Conservation (phyloP, 2,113 vertebrate species). For the Tringa solitaria region DNA sequence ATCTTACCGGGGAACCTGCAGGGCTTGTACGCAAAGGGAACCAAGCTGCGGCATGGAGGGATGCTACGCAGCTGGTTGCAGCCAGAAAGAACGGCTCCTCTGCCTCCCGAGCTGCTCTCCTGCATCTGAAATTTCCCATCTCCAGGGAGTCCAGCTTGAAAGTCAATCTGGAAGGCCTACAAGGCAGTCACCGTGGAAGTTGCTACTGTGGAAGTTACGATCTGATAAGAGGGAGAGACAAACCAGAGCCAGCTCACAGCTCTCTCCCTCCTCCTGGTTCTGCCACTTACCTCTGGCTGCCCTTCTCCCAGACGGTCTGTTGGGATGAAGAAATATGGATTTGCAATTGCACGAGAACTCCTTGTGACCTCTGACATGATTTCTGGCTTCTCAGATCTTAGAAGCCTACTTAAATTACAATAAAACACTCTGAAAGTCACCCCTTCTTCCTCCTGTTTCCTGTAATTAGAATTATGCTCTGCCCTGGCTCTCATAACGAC, state of each 20-base stretch:
- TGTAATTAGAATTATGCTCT: conserved; percentile 7
- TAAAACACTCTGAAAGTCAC: not conserved
- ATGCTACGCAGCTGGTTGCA: not conserved
- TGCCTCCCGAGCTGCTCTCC: not conserved
- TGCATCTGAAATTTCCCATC: not conserved
- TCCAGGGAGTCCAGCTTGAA: not conserved
- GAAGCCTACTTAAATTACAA: conserved; percentile 33
- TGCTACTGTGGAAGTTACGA: not conserved
- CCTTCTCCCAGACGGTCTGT: not conserved
- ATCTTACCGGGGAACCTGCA: rapidly evolving
- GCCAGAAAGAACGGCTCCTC: not conserved
- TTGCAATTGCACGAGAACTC: not conserved
- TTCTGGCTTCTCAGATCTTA: not conserved
- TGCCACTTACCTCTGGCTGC: conserved; percentile 7
- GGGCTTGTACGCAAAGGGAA: not conserved
- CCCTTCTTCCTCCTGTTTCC: conserved; percentile 5
- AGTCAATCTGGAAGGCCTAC: not conserved
- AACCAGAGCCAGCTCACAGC: not conserved
- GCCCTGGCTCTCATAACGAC: not conserved
- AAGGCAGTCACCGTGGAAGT: conserved; percentile 12
- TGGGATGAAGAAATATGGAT: not conserved
- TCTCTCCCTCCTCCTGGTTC: conserved; percentile 12
- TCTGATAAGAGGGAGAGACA: conserved; percentile 46
- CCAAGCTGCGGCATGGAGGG: not conserved
- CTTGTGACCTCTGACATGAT: not conserved